Evolutionary conservation across 2,888 invertebrate genomes (phyloP).

Genomic region (Prostheceraeus crozeri): DNA sequence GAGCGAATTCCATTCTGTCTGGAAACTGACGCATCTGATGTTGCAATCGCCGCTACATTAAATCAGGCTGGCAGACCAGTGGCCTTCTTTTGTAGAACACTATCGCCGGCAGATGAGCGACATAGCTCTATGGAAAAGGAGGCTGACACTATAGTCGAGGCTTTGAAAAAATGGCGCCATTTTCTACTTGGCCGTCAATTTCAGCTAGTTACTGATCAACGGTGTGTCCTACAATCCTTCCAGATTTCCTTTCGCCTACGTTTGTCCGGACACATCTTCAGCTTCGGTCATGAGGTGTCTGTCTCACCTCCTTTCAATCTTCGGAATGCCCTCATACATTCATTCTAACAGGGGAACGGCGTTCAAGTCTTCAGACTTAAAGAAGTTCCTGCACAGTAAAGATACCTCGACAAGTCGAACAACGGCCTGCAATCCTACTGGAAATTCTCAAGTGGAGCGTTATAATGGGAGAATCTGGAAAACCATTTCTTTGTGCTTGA

Average conservation of each 20-base stretch:
- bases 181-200: constrained; percentile 39
- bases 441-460: constrained; percentile 40
- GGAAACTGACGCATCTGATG: constrained; percentile 25
- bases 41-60: constrained; percentile 29
- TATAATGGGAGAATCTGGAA: constrained; percentile 42
- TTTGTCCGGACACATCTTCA: constrained; percentile 41
- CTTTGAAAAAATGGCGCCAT: constrained; percentile 38
- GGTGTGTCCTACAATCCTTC: constrained; percentile 42
- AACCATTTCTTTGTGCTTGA: constrained; percentile 35
- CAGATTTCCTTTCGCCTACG: constrained; percentile 42
- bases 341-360: constrained; percentile 41
- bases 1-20: neutral
- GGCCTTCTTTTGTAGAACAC: constrained; percentile 35
- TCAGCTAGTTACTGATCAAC: constrained; percentile 41
- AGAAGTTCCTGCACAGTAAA: constrained; percentile 28
- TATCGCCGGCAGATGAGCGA: constrained; percentile 27
- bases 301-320: constrained; percentile 40
- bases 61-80: constrained; percentile 22
- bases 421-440: constrained; percentile 40
- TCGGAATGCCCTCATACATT: constrained; percentile 40
- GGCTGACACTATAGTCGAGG: constrained; percentile 38
- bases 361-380: constrained; percentile 42
- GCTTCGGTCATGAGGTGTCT: constrained; percentile 39
- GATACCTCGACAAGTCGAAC: constrained; percentile 40
- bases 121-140: constrained; percentile 39